phyloP scores from a whole-genome alignment of 2,888 invertebrate species.

The Drosophila cognata region DNA sequence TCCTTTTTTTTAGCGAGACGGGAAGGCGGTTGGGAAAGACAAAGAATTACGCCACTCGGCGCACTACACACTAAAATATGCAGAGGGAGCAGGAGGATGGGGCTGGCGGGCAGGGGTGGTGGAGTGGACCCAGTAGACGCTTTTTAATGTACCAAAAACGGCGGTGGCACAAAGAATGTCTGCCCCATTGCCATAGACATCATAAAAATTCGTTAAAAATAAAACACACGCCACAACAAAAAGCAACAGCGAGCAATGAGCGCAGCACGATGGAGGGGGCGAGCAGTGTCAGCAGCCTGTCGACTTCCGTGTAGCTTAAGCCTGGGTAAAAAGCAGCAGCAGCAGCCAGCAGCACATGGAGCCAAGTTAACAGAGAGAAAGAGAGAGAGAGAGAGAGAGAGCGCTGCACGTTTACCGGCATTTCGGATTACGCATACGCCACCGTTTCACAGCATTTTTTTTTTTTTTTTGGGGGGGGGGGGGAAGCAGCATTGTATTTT shows the following conservation, averaged over 20 bases:
- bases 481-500: conserved; percentile 57
- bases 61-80: conserved; percentile 75
- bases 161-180: conserved; percentile 74
- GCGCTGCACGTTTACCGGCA: conserved; percentile 66
- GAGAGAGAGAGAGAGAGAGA: neutral
- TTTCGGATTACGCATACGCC: conserved; percentile 81
- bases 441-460: conserved; percentile 48
- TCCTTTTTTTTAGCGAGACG: neutral
- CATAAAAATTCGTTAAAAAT: conserved; percentile 81
- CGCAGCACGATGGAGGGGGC: neutral
- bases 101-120: neutral
- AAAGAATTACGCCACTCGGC: conserved; percentile 75
- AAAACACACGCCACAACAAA: conserved; percentile 67
- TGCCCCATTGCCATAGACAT: conserved; percentile 77
- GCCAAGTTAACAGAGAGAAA: conserved; percentile 1
- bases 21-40: conserved; percentile 10
- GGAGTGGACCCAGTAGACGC: conserved; percentile 68
- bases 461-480: conserved; percentile 34
- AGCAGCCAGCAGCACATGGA: conserved; percentile 15
- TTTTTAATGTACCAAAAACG: conserved; percentile 77
- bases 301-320: conserved; percentile 76
- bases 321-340: conserved; percentile 1
- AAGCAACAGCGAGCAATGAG: conserved; percentile 9
- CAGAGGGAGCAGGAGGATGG: conserved; percentile 26
- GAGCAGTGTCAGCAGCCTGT: conserved; percentile 28